Evolutionary conservation across 1,140 invertebrate genomes (phyloP).

Genomic region (Drosophila micromelanica): DNA sequence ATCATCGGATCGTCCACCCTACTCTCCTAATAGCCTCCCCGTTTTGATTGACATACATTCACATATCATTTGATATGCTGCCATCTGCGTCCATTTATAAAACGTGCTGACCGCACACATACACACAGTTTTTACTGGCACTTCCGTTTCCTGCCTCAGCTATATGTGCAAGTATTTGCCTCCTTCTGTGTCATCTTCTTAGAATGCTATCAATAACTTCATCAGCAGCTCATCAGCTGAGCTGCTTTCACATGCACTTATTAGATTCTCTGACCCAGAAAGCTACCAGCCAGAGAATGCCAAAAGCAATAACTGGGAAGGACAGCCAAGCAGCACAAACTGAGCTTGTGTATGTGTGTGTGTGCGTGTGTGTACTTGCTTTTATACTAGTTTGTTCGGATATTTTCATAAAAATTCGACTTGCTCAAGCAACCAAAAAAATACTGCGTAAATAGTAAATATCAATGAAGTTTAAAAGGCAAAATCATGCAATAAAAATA

Average conservation of each 20-base stretch:
- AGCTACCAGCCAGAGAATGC: slow-evolving; percentile 23
- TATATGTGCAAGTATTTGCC: not conserved
- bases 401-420: slow-evolving; percentile 1
- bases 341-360: not conserved
- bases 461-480: no score
- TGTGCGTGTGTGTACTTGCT: slow-evolving; percentile 1
- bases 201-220: slow-evolving; percentile 64
- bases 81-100: slow-evolving; percentile 23
- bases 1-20: no score
- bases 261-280: slow-evolving; percentile 58
- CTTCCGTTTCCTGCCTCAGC: slow-evolving; percentile 26
- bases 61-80: slow-evolving; percentile 33
- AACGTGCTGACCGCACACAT: slow-evolving; percentile 20
- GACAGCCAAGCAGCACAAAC: slow-evolving; percentile 22
- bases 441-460: no score
- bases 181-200: slow-evolving; percentile 13
- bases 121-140: slow-evolving; percentile 24
- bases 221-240: slow-evolving; percentile 46
- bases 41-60: slow-evolving; percentile 29
- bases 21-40: not conserved
- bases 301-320: slow-evolving; percentile 48
- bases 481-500: no score
- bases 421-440: slow-evolving; percentile 5
- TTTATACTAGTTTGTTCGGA: slow-evolving; percentile 4
- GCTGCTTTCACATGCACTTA: slow-evolving; percentile 46